Evolutionary conservation across 2,113 vertebrate species (phyloP), one percentile per base, ranked within the genome.

Genomic region (Ramphastos sulfuratus): DNA sequence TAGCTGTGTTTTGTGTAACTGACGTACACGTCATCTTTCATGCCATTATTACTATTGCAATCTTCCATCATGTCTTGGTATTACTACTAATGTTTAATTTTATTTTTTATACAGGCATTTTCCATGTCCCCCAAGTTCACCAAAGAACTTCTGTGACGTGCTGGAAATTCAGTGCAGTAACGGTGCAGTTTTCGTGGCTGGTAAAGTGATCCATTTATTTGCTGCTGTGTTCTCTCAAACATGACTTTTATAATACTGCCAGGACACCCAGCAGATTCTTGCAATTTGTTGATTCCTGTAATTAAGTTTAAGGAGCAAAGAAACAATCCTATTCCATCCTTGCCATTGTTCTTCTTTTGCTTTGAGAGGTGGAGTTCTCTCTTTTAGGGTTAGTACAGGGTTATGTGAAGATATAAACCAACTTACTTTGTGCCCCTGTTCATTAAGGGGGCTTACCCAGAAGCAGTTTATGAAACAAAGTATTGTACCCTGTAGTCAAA

Each of bases 111-210:
- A 44, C 96, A 99, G 99, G 93, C 97, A 98, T 85, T 99, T 96
- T 94, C 97, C 98, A 1, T 98, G 97, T 97, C 99, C 99, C 37
- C 98, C 99, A 31, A 66, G 87, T 42, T 97, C 87, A 42, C 97
- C 98, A 19, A 94, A 93, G 94, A 96, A 95, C 72, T 77, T 94
- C 24, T 99, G 99, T 93, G 86, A 95, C 80, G 96, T 97, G 77
- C 97, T 97, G 96, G 98, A 98, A 64, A 97, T 98, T 95, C 98
- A 99, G 83, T 99, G 99, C 96, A 98, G 98, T 83, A 99, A 99
- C 33, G 79, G 96, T 69, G 98, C 99, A 21, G 97, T 99, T 95
- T 99, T 99, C 91, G 97, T 99, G 77, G 99, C 99, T 96, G 99
- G 99, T 99, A 97, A 96, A 89, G 71, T 60, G 74, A 83, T 77